A percentile compares a stretch with the other conserved stretches of the same genome.
phyloP scores from a whole-genome alignment of 2,888 invertebrate genomes.

The Homarus gammarus region DNA sequence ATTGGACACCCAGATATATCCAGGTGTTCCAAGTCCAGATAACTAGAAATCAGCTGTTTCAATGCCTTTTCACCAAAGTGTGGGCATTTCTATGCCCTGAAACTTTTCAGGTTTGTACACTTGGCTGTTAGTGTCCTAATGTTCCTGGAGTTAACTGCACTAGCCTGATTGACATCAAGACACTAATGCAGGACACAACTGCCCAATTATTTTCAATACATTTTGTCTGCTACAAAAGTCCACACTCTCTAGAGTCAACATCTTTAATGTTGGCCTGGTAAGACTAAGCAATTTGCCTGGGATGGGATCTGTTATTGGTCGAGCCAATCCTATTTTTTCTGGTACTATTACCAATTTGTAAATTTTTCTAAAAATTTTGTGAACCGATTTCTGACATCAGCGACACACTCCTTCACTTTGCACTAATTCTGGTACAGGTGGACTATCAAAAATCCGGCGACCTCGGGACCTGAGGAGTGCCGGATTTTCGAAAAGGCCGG shows the following conservation, averaged over 20 bases:
- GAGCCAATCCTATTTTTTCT: constrained; percentile 3
- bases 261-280: constrained; percentile 38
- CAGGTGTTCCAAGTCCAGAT: constrained; percentile 37
- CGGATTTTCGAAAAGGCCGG: too few relatives aligned
- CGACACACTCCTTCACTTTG: constrained; percentile 55
- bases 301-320: constrained; percentile 33
- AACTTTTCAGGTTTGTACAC: constrained; percentile 48
- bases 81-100: constrained; percentile 57
- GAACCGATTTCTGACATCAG: constrained; percentile 59
- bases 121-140: too few relatives aligned
- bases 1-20: constrained; percentile 31
- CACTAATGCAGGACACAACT: constrained; percentile 50
- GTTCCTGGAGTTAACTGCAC: too few relatives aligned
- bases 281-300: constrained; percentile 50
- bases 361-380: constrained; percentile 33
- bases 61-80: constrained; percentile 54
- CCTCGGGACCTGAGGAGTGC: too few relatives aligned
- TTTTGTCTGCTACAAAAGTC: constrained; percentile 36
- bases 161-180: constrained; percentile 54
- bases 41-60: constrained; percentile 31
- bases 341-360: constrained; percentile 31
- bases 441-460: too few relatives aligned
- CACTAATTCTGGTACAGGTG: constrained; percentile 19
- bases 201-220: constrained; percentile 42
- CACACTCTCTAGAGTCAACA: constrained; percentile 32